Conservation (phyloP, 2,113 vertebrate genomes). For the Catagonus wagneri region DNA sequence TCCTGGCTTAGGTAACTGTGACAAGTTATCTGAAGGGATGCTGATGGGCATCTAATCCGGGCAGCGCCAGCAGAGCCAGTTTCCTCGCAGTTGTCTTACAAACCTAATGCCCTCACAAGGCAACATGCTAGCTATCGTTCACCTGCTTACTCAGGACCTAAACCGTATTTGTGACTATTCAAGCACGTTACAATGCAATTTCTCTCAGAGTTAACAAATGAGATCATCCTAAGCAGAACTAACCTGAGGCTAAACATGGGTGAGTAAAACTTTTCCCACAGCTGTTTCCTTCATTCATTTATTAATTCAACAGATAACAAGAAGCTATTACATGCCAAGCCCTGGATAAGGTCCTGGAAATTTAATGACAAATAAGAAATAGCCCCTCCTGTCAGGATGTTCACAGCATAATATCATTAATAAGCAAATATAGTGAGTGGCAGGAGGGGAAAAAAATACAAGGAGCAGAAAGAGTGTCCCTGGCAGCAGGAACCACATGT, state of each 20-base stretch:
- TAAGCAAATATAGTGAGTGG: not conserved
- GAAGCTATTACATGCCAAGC: not conserved
- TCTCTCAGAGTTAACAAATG: conserved; percentile 21
- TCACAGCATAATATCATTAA: not conserved
- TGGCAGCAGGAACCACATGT: not conserved
- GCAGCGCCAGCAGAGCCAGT: not conserved
- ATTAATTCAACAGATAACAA: not conserved
- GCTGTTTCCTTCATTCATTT: not conserved
- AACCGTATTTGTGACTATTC: conserved; percentile 17
- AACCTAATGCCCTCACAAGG: not conserved
- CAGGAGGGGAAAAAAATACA: not conserved
- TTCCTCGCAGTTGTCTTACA: not conserved
- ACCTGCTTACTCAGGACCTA: not conserved
- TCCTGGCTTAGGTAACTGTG: not conserved
- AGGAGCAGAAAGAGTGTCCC: not conserved
- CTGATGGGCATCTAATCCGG: not conserved
- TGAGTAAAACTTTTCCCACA: not conserved
- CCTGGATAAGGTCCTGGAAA: not conserved
- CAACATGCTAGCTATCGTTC: not conserved
- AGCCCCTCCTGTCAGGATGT: not conserved
- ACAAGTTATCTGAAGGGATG: not conserved
- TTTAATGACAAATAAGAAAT: conserved; percentile 24
- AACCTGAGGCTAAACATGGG: not conserved
- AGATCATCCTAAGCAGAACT: not conserved
- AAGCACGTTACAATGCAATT: not conserved